phyloP scores from a whole-genome alignment of 2,888 invertebrate genomes.

The Carpatolechia fugitivella region DNA sequence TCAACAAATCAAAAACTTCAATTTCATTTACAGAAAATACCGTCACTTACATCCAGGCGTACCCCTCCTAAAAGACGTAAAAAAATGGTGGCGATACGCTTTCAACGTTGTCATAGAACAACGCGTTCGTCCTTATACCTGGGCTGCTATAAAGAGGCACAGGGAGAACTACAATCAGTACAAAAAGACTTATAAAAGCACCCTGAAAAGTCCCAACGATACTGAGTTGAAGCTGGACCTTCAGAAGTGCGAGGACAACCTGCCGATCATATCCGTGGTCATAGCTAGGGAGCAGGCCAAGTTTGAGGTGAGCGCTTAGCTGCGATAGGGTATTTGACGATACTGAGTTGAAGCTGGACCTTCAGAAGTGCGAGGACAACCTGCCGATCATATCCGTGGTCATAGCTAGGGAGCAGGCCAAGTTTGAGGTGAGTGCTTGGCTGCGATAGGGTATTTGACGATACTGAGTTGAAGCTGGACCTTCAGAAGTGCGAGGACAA shows the following conservation, averaged over 20 bases:
- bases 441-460: no score
- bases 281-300: slow-evolving; percentile 90
- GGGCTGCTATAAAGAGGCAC: slow-evolving; percentile 84
- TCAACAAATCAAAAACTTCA: neutral
- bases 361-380: slow-evolving; percentile 87
- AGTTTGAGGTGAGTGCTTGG: slow-evolving; percentile 85
- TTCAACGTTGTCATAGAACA: slow-evolving; percentile 85
- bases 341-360: slow-evolving; percentile 84
- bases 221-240: slow-evolving; percentile 86
- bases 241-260: slow-evolving; percentile 85
- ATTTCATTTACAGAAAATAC: slow-evolving; percentile 68
- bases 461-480: slow-evolving; percentile 85
- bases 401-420: slow-evolving; percentile 88
- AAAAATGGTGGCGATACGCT: slow-evolving; percentile 88
- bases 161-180: slow-evolving; percentile 84
- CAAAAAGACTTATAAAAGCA: slow-evolving; percentile 83
- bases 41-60: slow-evolving; percentile 81
- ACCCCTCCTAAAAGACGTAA: slow-evolving; percentile 77
- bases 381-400: slow-evolving; percentile 86
- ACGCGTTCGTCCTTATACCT: slow-evolving; percentile 85
- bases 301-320: slow-evolving; percentile 84
- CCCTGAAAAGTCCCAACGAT: slow-evolving; percentile 84
- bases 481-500: slow-evolving; percentile 87
- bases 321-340: no score
- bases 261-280: slow-evolving; percentile 86